Evolutionary conservation across 2,113 vertebrate genomes (phyloP), one percentile per base, ranked within the genome.

Genomic region (Oreotrochilus melanogaster): DNA sequence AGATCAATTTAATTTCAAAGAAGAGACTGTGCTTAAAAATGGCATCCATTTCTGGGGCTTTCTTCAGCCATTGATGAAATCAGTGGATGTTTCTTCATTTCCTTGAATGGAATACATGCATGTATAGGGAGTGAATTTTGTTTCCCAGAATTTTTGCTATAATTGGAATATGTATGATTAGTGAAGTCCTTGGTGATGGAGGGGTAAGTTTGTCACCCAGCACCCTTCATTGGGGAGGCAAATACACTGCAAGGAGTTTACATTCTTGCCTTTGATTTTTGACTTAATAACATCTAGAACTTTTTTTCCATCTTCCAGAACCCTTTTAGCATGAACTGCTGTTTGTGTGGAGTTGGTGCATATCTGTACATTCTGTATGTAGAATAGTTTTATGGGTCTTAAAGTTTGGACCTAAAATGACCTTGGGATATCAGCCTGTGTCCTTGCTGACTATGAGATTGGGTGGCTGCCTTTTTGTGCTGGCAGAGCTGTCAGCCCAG

Each of bases 401-500:
- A 21, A 43, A n/a, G 72, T 64, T 90, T 67, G 73, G 56, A 47
- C 13, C 23, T 45, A 30, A 30, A 42, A 37, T 96, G 92, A 87
- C 92, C 85, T 96, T 96, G 94, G 64, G 58, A 50, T 14, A 73
- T 75, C 74, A 74, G 78, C 45, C 33, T n/a, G 31, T 94, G 91
- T 75, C 89, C 65, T 96, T 97, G 91, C 48, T 50, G 70, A 18
- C 25, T 72, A 66, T 0, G 5, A 71, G 67, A 30, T 47, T 24
- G n/a, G 27, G 9, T 50, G 57, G 8, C 74, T 84, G 28, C 66
- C 31, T 39, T 66, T 91, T 70, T 79, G 33, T 78, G n/a, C 39
- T 0, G 7, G 35, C 37, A 57, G 45, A 81, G 65, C 90, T 95
- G 93, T 92, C 94, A 96, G 50, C 60, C 72, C 79, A 78, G n/a